Evolutionary conservation across 2,797 vertebrate species (phyloP).

Genomic region (Centroberyx gerrardi): DNA sequence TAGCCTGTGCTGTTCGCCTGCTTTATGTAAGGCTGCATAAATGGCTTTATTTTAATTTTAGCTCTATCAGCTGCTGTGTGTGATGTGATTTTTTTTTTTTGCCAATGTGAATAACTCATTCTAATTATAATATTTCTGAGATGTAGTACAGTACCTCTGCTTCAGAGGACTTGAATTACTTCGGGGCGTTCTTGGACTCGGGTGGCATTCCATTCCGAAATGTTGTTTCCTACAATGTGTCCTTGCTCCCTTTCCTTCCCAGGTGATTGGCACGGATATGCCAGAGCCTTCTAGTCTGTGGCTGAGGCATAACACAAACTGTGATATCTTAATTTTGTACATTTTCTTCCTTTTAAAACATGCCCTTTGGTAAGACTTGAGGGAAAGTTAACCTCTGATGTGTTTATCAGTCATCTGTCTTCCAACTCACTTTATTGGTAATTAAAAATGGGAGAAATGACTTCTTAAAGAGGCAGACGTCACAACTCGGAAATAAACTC

Average conservation of each 20-base stretch:
- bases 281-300: neutral
- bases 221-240: neutral
- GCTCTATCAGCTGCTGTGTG: slow-evolving; percentile 3
- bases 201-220: slow-evolving; percentile 1
- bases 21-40: neutral
- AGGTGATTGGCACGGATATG: slow-evolving; percentile 5
- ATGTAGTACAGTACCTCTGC: neutral
- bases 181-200: neutral
- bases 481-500: neutral
- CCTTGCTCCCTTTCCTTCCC: neutral
- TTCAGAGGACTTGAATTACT: neutral
- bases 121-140: neutral
- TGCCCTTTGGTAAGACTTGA: neutral
- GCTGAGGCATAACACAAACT: neutral
- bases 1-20: slow-evolving; percentile 25
- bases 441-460: neutral
- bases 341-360: neutral
- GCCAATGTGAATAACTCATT: neutral
- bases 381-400: neutral
- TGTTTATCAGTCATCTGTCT: neutral
- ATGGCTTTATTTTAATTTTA: neutral
- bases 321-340: neutral
- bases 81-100: neutral
- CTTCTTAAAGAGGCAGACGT: neutral
- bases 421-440: neutral